Evolutionary conservation across 2,113 vertebrate genomes (phyloP).

Genomic region (Zosterops hypoxanthus): DNA sequence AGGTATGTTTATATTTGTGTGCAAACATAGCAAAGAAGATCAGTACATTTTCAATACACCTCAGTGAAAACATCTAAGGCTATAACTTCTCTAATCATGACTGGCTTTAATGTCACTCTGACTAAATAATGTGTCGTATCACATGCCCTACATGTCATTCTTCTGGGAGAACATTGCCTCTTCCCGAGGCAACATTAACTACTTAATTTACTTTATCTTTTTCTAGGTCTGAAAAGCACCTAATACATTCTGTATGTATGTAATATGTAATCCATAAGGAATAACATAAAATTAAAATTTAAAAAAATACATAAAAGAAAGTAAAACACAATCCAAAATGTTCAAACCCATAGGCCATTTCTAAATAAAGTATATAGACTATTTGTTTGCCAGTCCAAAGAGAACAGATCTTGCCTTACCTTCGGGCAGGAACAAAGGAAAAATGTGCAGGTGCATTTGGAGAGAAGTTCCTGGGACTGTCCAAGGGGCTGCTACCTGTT

Average conservation of each 20-base stretch:
- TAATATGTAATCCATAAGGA: neutral
- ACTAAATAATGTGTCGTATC: neutral
- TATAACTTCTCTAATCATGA: neutral
- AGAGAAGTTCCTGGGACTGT: slow-evolving; percentile 97
- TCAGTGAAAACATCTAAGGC: neutral
- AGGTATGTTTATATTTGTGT: neutral
- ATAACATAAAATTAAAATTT: neutral
- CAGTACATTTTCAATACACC: neutral
- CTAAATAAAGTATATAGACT: neutral
- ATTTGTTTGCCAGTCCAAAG: neutral
- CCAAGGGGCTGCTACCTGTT: slow-evolving; percentile 93
- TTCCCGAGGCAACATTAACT: neutral
- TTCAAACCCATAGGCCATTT: neutral
- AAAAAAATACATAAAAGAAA: neutral
- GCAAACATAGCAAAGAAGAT: neutral
- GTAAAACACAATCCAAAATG: neutral
- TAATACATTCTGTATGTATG: neutral
- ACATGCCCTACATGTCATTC: neutral
- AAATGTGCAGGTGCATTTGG: slow-evolving; percentile 96
- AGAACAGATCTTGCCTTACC: slow-evolving; percentile 77
- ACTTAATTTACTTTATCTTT: neutral
- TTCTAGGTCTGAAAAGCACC: neutral
- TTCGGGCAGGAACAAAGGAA: slow-evolving; percentile 94
- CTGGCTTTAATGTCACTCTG: neutral
- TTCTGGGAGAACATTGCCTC: neutral